These are phyloP conservation scores for Acanthosoma haemorrhoidale DNA, from an alignment of 2,888 invertebrate species.

Conservation along the genomic window DNA sequence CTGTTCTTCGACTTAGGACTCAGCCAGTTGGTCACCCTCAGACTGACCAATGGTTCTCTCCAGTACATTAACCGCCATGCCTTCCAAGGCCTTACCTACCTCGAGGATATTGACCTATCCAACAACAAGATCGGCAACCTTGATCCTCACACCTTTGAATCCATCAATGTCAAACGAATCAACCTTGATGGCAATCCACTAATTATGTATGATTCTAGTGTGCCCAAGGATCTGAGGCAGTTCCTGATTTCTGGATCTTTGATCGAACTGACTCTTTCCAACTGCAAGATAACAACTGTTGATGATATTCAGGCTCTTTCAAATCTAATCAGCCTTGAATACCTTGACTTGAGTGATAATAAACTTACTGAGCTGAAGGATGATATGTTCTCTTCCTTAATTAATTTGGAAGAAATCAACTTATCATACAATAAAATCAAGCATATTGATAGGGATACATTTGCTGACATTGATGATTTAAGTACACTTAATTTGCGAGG, in stretches of 20 bases:
- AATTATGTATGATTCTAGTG: constrained; percentile 17
- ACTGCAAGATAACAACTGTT: constrained; percentile 55
- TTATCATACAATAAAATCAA: constrained; percentile 64
- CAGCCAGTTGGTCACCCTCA: constrained; percentile 60
- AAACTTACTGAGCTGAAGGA: constrained; percentile 57
- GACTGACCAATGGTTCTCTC: constrained; percentile 60
- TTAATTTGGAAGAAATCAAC: constrained; percentile 61
- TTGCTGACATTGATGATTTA: constrained; percentile 60
- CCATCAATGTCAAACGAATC: constrained; percentile 59
- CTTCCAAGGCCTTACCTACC: constrained; percentile 31
- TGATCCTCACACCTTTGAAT: constrained; percentile 60
- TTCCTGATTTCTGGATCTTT: constrained; percentile 58
- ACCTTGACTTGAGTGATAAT: constrained; percentile 65
- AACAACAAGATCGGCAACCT: constrained; percentile 26
- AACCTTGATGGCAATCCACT: constrained; percentile 62
- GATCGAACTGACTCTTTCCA: constrained; percentile 65
- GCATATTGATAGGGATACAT: constrained; percentile 58
- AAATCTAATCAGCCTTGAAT: constrained; percentile 58
- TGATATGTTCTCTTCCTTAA: constrained; percentile 51
- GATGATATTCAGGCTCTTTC: constrained; percentile 52
- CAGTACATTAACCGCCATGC: constrained; percentile 30
- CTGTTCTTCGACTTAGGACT: constrained; percentile 60
- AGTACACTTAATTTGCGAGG: constrained; percentile 60
- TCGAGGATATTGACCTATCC: constrained; percentile 35
- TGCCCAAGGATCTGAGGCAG: neutral